Conservation (phyloP, 2,888 invertebrate species). For the Epinotia ramella region DNA sequence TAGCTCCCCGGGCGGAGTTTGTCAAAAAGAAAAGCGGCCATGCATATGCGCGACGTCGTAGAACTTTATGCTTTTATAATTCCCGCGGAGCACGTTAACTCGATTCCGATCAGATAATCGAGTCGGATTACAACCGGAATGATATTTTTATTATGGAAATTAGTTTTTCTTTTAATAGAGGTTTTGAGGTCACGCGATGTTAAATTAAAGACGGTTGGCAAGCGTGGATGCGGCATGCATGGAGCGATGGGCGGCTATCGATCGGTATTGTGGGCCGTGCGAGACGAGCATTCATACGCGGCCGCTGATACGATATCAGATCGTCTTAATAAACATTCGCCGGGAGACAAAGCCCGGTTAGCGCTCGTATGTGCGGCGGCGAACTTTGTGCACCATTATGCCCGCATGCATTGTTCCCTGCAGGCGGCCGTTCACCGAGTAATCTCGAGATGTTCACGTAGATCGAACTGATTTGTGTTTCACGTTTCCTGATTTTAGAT, state of each 20-base stretch:
- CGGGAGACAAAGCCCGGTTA: slow-evolving; percentile 78
- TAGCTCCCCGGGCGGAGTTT: slow-evolving; percentile 66
- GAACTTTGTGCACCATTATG: slow-evolving; percentile 61
- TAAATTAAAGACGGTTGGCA: slow-evolving; percentile 75
- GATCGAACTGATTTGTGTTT: slow-evolving; percentile 33
- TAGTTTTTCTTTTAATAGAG: slow-evolving; percentile 82
- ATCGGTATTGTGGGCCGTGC: slow-evolving; percentile 72
- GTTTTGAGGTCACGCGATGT: slow-evolving; percentile 74
- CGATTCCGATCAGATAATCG: slow-evolving; percentile 79
- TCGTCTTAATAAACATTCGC: slow-evolving; percentile 83
- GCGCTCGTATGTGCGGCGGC: slow-evolving; percentile 61
- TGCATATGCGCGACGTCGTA: slow-evolving; percentile 79
- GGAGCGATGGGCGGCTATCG: slow-evolving; percentile 68
- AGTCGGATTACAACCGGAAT: slow-evolving; percentile 64
- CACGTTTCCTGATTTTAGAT: slow-evolving; percentile 12
- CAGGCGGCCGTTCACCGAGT: slow-evolving; percentile 35
- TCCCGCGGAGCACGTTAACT: slow-evolving; percentile 79
- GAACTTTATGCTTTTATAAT: slow-evolving; percentile 82
- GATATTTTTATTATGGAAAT: slow-evolving; percentile 81
- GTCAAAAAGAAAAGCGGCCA: slow-evolving; percentile 78
- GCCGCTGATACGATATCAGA: slow-evolving; percentile 79
- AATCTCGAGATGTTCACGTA: slow-evolving; percentile 32
- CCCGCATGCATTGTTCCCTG: slow-evolving; percentile 40
- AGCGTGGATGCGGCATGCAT: slow-evolving; percentile 49
- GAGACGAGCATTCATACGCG: slow-evolving; percentile 71